These are phyloP conservation scores for Heliconius melpomene DNA, from an alignment of 1,140 invertebrate species.

Conservation along the genomic window DNA sequence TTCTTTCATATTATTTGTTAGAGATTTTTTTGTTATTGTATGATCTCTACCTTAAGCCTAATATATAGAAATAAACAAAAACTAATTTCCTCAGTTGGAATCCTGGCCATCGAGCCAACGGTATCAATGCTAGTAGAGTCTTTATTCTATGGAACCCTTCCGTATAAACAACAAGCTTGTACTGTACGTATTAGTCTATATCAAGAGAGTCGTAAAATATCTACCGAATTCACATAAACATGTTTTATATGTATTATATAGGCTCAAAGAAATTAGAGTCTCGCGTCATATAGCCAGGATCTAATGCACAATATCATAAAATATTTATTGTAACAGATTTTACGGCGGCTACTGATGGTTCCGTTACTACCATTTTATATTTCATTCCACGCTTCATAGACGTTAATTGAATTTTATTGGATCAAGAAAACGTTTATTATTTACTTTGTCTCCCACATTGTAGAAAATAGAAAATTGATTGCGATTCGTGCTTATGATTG, in stretches of 20 bases:
- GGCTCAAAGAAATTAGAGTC: slow-evolving; percentile 42
- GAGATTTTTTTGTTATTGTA: too few relatives aligned
- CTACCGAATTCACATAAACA: background rate
- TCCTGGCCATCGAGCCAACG: too few relatives aligned
- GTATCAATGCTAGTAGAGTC: too few relatives aligned
- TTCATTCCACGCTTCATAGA: slow-evolving; percentile 67
- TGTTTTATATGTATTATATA: background rate
- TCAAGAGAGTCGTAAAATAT: background rate
- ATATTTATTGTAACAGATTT: slow-evolving; percentile 64
- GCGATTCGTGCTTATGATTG: background rate
- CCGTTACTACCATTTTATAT: slow-evolving; percentile 60
- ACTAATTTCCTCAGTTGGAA: too few relatives aligned
- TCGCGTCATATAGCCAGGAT: slow-evolving; percentile 31
- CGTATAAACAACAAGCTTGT: too few relatives aligned
- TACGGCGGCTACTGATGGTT: slow-evolving; percentile 57
- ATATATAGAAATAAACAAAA: too few relatives aligned
- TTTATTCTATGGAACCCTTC: too few relatives aligned
- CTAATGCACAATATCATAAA: slow-evolving; percentile 59
- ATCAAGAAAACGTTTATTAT: slow-evolving; percentile 59
- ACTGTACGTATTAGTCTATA: too few relatives aligned
- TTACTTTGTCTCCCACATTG: slow-evolving; percentile 39
- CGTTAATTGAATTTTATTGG: slow-evolving; percentile 72
- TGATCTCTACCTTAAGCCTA: too few relatives aligned
- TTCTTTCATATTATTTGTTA: too few relatives aligned
- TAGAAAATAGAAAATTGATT: background rate